Evolutionary conservation across 2,888 invertebrate genomes (phyloP).

Genomic region (Lucinisca nassula): DNA sequence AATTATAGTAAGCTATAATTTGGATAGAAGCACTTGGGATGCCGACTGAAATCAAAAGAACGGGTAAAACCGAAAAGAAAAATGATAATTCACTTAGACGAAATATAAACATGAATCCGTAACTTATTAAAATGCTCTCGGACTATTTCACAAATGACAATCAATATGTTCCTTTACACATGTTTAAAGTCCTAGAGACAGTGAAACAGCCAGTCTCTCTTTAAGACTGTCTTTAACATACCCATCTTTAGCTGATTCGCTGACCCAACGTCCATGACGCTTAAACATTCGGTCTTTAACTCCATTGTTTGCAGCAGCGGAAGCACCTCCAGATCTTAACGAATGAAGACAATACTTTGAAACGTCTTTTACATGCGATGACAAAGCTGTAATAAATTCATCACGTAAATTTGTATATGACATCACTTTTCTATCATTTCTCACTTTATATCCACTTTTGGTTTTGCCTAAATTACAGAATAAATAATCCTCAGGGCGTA

Average conservation of each 20-base stretch:
- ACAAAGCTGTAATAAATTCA: slow-evolving; percentile 2
- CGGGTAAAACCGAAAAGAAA: too few relatives aligned
- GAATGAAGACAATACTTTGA: neutral
- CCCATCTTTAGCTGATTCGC: slow-evolving; percentile 49
- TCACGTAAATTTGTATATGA: slow-evolving; percentile 30
- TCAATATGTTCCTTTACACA: too few relatives aligned
- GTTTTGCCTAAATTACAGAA: slow-evolving; percentile 22
- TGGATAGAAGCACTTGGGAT: too few relatives aligned
- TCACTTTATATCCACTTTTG: neutral
- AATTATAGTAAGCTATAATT: too few relatives aligned
- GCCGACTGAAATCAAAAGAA: too few relatives aligned
- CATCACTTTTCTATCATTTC: slow-evolving; percentile 13
- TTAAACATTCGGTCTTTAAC: slow-evolving; percentile 36
- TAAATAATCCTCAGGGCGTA: neutral
- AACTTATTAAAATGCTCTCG: too few relatives aligned
- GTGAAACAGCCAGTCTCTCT: neutral
- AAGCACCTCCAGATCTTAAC: slow-evolving; percentile 23
- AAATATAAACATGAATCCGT: too few relatives aligned
- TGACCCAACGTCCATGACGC: slow-evolving; percentile 27
- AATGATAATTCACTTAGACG: too few relatives aligned
- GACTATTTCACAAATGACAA: too few relatives aligned
- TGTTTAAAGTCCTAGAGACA: neutral
- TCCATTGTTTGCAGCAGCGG: slow-evolving; percentile 18
- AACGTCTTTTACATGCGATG: slow-evolving; percentile 6
- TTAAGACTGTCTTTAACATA: slow-evolving; percentile 30